Conservation (phyloP, 1,140 invertebrate genomes). For the Anastatus disparis region DNA sequence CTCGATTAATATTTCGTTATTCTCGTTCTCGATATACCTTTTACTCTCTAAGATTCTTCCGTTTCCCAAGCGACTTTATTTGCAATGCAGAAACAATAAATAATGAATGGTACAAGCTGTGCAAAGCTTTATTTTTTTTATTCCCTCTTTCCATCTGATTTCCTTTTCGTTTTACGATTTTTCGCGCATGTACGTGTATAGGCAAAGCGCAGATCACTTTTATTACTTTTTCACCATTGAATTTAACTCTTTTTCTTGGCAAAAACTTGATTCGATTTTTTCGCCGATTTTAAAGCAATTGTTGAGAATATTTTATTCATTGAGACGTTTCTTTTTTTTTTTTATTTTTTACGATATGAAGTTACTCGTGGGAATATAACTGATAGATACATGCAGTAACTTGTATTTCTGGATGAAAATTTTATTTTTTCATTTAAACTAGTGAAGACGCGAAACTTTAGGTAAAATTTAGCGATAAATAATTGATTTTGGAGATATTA, state of each 20-base stretch:
- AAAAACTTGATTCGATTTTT: background rate
- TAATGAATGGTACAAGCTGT: conserved; percentile 4
- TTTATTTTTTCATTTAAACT: too few species aligned
- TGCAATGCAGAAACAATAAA: conserved; percentile 35
- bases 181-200: background rate
- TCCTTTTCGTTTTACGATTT: background rate
- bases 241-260: background rate
- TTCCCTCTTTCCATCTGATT: background rate
- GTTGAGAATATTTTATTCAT: background rate
- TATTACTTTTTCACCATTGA: background rate
- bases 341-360: too few species aligned
- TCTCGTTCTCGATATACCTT: too few species aligned
- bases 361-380: too few species aligned
- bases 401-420: too few species aligned
- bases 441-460: too few species aligned
- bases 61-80: background rate
- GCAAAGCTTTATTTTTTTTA: background rate
- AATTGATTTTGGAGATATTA: too few species aligned
- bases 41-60: background rate
- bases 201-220: background rate
- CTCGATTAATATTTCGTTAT: conserved; percentile 11
- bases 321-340: too few species aligned
- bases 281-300: background rate
- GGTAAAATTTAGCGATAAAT: too few species aligned
- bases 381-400: too few species aligned